These are phyloP conservation scores for Nemopilema nomurai DNA, from an alignment of 30 jellyfish, hydroid and myxozoan genomes.

Conservation along the genomic window DNA sequence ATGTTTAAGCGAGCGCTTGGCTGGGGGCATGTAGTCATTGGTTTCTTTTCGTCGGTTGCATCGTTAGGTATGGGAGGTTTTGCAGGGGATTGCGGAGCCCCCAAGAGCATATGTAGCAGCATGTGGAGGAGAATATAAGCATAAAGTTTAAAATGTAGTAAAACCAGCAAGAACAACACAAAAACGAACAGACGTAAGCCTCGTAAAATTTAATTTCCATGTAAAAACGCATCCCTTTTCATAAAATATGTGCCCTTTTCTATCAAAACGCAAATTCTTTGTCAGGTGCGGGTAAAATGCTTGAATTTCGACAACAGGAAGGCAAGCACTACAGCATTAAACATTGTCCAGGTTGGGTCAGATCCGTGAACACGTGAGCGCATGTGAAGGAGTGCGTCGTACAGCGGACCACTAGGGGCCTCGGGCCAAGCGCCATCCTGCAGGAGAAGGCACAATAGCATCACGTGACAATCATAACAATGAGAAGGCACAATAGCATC, in stretches of 20 bases:
- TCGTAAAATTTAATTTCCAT: too few species aligned
- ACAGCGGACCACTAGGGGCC: conserved; percentile 30
- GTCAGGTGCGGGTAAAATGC: neutral
- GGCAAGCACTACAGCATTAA: conserved; percentile 7
- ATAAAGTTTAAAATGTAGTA: too few species aligned
- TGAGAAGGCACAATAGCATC: neutral
- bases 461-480: neutral
- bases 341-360: conserved; percentile 57
- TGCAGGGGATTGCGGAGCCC: too few species aligned
- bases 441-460: neutral
- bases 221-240: neutral
- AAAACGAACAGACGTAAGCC: too few species aligned
- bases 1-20: too few species aligned
- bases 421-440: conserved; percentile 69
- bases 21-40: too few species aligned
- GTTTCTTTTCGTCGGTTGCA: too few species aligned
- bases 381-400: neutral
- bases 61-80: too few species aligned
- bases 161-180: too few species aligned
- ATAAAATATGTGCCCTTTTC: neutral
- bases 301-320: conserved; percentile 1
- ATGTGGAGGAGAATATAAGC: too few species aligned
- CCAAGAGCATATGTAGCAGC: too few species aligned
- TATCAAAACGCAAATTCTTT: neutral
- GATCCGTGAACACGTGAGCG: conserved; percentile 2